Evolutionary conservation across 2,888 invertebrate genomes (phyloP), one percentile per base, ranked within the genome.

Genomic region (Heliconius ismenius): DNA sequence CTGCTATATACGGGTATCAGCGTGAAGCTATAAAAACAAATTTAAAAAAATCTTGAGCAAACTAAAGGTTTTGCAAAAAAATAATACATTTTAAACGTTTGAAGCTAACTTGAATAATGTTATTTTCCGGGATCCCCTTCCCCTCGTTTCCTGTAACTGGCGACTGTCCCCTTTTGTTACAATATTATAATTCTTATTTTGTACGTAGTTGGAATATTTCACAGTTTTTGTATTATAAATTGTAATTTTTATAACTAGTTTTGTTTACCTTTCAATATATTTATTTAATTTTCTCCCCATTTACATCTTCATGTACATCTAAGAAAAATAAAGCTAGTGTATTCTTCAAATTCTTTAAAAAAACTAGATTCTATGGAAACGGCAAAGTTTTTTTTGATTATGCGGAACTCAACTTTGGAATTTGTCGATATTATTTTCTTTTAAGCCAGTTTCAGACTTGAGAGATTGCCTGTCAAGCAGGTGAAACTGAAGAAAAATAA

Each of bases 101-200:
- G 24, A 67, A 67, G 39, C 39, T 43, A 67, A 67, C 24, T 67
- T 39, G 67, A 67, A 67, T 67, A 67, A 67, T 43, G 39, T 43
- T 24, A 67, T 15, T 15, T 67, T 67, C 65, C 65, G 65, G 65
- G 39, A 7, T 39, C 15, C 43, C 39, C 39, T 13, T 67, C 39
- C 24, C 13, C 39, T 24, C 39, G 39, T 67, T 67, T 67, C 65
- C 39, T 39, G 36, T 36, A n/a, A 65, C 36, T 39, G 65, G 39
- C 1, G 65, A 67, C 11, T 43, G 67, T 67, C 39, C 2, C 2
- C 24, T 43, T 67, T 43, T 67, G 7, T 43, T 67, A 67, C 39
- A 2, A 28, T 43, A 39, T 1, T 67, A 3, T 13, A 24, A 24
- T n/a, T 67, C 7, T 67, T 39, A 13, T 24, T 67, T 39, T 67